These are phyloP conservation scores for Empidonax alnorum DNA, from an alignment of 2,113 vertebrate genomes.

Conservation along the genomic window DNA sequence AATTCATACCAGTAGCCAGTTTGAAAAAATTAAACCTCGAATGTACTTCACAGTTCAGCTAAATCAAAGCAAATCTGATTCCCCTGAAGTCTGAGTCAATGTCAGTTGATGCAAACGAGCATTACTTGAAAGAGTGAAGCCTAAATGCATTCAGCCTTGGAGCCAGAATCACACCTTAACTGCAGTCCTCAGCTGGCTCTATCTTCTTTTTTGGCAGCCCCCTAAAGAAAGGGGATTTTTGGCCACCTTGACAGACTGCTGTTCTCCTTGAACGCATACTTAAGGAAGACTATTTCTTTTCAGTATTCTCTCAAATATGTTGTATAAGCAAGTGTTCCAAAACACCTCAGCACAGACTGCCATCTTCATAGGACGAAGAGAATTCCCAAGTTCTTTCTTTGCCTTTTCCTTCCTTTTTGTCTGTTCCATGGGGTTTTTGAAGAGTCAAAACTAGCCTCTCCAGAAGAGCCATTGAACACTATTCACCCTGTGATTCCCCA, in stretches of 20 bases:
- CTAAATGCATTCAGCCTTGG: not conserved
- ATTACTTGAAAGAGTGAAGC: not conserved
- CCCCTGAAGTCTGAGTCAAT: not conserved
- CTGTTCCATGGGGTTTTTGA: not conserved
- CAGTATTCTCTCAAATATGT: not conserved
- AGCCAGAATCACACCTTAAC: not conserved
- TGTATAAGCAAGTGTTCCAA: not conserved
- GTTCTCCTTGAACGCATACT: not conserved
- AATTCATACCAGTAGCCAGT: not conserved
- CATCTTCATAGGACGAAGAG: not conserved
- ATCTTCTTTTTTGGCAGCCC: not conserved
- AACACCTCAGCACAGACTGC: not conserved
- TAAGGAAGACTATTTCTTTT: not conserved
- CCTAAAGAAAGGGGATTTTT: not conserved
- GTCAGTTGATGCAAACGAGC: slow-evolving; percentile 29
- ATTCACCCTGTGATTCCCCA: rapidly evolving
- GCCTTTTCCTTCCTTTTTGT: not conserved
- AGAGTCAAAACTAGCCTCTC: not conserved
- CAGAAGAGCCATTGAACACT: rapidly evolving
- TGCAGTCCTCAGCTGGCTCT: not conserved
- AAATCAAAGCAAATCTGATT: not conserved
- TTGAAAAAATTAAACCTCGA: not conserved
- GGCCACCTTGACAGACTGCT: not conserved
- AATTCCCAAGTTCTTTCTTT: rapidly evolving
- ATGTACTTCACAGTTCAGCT: not conserved